phyloP scores from a whole-genome alignment of 2,888 invertebrate species.

The Hyposoter didymator region DNA sequence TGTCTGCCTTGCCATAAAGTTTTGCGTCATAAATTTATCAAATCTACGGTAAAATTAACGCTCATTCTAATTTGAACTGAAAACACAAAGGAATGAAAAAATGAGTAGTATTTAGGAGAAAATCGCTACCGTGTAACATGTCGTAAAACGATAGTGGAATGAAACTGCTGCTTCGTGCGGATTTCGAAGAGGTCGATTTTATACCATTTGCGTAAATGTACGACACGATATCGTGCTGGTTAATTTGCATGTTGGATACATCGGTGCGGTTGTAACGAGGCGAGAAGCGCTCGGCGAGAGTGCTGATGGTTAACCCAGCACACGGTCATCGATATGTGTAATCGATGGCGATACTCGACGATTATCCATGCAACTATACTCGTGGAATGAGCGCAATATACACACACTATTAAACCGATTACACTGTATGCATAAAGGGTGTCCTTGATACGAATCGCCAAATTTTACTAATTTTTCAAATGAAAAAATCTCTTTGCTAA shows the following conservation, averaged over 20 bases:
- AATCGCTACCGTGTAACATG: slow-evolving; percentile 45
- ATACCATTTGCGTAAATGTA: slow-evolving; percentile 61
- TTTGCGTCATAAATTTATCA: neutral
- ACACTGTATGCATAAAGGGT: slow-evolving; percentile 25
- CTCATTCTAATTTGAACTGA: neutral
- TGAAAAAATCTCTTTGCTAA: too few species aligned
- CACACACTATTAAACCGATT: slow-evolving; percentile 46
- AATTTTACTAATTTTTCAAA: neutral
- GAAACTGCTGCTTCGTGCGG: slow-evolving; percentile 27
- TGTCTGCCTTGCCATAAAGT: neutral
- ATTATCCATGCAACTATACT: slow-evolving; percentile 59
- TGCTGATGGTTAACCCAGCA: slow-evolving; percentile 56
- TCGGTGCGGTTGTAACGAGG: slow-evolving; percentile 58
- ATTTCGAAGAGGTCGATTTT: slow-evolving; percentile 49
- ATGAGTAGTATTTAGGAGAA: neutral
- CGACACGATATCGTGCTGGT: slow-evolving; percentile 60
- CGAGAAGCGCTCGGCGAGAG: slow-evolving; percentile 47
- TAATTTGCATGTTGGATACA: slow-evolving; percentile 63
- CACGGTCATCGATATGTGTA: slow-evolving; percentile 61
- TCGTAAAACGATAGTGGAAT: slow-evolving; percentile 34
- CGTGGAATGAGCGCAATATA: slow-evolving; percentile 55
- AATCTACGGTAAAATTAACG: neutral
- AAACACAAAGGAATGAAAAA: neutral
- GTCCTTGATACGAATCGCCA: neutral
- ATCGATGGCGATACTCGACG: slow-evolving; percentile 59